phyloP scores from a whole-genome alignment of 2,113 vertebrate genomes.

The Etia nguti region DNA sequence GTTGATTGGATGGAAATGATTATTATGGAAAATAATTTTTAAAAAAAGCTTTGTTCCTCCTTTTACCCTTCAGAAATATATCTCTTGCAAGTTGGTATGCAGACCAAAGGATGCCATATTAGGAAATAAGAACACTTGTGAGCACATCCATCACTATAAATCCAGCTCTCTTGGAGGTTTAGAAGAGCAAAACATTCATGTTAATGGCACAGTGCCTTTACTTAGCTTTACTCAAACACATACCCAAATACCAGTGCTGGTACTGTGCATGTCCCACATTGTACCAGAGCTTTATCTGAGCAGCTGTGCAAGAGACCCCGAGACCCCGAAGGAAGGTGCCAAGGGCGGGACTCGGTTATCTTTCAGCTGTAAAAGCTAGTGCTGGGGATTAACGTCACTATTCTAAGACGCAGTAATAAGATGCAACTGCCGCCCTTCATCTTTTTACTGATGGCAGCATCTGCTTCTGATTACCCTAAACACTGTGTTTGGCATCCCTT shows the following conservation, averaged over 20 bases:
- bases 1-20: not conserved
- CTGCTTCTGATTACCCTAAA: not conserved
- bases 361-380: slow-evolving; percentile 6
- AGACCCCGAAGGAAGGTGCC: slow-evolving; percentile 14
- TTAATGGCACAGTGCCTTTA: not conserved
- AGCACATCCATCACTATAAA: not conserved
- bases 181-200: not conserved
- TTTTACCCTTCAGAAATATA: not conserved
- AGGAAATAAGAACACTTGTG: not conserved
- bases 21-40: not conserved
- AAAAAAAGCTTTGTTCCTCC: not conserved
- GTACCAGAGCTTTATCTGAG: not conserved
- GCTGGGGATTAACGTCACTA: slow-evolving; percentile 35
- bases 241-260: not conserved
- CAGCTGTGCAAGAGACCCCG: slow-evolving; percentile 31
- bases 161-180: not conserved
- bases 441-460: slow-evolving; percentile 24
- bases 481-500: not conserved
- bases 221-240: not conserved
- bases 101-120: not conserved
- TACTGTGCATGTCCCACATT: slow-evolving; percentile 9
- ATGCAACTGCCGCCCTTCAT: slow-evolving; percentile 29
- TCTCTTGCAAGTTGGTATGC: not conserved
- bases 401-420: slow-evolving; percentile 34
- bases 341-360: slow-evolving; percentile 20